Percentiles rank a stretch among this genome's conserved stretches.
These are phyloP conservation scores for Microchirus variegatus DNA, from an alignment of 2,797 vertebrate genomes.

Conservation along the genomic window DNA sequence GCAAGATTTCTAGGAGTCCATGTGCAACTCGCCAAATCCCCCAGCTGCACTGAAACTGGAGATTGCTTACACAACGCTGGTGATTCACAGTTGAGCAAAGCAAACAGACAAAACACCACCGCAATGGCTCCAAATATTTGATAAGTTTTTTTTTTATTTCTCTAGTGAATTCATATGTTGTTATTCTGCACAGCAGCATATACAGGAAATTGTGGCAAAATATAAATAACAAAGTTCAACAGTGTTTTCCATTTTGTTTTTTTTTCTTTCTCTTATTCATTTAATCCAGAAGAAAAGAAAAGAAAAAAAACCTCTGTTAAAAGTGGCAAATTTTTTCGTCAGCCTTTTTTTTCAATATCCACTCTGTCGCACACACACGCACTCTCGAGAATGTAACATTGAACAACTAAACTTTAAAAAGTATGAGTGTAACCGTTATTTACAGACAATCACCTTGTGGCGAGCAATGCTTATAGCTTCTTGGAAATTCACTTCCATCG, in stretches of 20 bases:
- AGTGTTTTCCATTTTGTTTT: conserved; percentile 74
- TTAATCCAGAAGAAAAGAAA: conserved; percentile 72
- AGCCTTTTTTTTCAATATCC: conserved; percentile 71
- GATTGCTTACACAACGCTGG: conserved; percentile 6
- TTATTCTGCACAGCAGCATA: conserved; percentile 87
- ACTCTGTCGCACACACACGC: conserved; percentile 69
- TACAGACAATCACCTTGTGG: conserved; percentile 83
- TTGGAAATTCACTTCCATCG: conserved; percentile 82
- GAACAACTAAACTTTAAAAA: conserved; percentile 82
- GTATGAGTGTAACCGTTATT: conserved; percentile 80
- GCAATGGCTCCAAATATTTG: conserved; percentile 73
- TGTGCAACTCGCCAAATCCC: conserved; percentile 16
- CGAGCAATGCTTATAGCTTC: conserved; percentile 84
- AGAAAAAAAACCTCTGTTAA: too few species aligned
- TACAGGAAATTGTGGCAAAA: conserved; percentile 85
- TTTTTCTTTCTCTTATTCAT: conserved; percentile 78
- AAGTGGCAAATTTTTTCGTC: conserved; percentile 78
- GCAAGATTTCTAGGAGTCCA: conserved; percentile 28
- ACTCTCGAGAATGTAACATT: conserved; percentile 77
- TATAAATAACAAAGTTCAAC: conserved; percentile 88
- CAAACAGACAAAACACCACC: conserved; percentile 55
- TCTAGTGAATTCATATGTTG: conserved; percentile 83
- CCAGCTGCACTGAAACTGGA: conserved; percentile 12
- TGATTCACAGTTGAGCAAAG: conserved; percentile 31
- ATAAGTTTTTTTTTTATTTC: conserved; percentile 84